A percentile compares a stretch with the other conserved stretches of the same genome.
phyloP scores from a whole-genome alignment of 2,888 invertebrate species.

The Apotomis capreana region DNA sequence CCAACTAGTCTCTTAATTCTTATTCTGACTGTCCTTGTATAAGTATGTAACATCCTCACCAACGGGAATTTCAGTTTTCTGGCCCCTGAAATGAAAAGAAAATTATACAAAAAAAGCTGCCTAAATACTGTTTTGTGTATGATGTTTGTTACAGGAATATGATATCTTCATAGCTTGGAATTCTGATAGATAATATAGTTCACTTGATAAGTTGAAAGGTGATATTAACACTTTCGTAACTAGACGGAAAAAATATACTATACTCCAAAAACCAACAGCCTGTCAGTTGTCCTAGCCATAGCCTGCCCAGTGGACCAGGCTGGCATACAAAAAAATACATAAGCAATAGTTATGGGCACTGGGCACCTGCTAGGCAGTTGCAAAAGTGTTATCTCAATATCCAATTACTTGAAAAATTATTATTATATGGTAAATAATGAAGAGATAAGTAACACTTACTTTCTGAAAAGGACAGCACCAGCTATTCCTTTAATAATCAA shows the following conservation, averaged over 20 bases:
- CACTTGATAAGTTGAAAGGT: background rate
- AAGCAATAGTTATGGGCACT: too few species aligned
- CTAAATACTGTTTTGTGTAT: too few species aligned
- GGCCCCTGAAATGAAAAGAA: constrained; percentile 73
- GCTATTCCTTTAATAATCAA: constrained; percentile 85
- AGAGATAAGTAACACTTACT: constrained; percentile 70
- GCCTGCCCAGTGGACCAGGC: too few species aligned
- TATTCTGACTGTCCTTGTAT: constrained; percentile 45
- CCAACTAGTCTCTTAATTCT: background rate
- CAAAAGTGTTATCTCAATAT: too few species aligned
- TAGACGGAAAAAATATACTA: too few species aligned
- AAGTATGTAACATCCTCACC: constrained; percentile 86
- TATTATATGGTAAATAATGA: too few species aligned
- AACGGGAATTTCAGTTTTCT: constrained; percentile 79
- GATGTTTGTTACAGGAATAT: background rate
- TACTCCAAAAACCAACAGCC: too few species aligned
- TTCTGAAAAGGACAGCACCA: constrained; percentile 85
- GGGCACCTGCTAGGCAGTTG: too few species aligned
- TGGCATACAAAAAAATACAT: too few species aligned
- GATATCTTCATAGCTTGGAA: background rate
- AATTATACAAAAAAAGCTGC: constrained; percentile 17
- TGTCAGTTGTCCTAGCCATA: too few species aligned
- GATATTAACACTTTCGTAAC: too few species aligned
- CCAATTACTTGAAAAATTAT: too few species aligned
- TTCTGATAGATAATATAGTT: background rate